These are phyloP conservation scores for Odontesthes bonariensis DNA, from an alignment of 2,113 vertebrate genomes.

Conservation along the genomic window DNA sequence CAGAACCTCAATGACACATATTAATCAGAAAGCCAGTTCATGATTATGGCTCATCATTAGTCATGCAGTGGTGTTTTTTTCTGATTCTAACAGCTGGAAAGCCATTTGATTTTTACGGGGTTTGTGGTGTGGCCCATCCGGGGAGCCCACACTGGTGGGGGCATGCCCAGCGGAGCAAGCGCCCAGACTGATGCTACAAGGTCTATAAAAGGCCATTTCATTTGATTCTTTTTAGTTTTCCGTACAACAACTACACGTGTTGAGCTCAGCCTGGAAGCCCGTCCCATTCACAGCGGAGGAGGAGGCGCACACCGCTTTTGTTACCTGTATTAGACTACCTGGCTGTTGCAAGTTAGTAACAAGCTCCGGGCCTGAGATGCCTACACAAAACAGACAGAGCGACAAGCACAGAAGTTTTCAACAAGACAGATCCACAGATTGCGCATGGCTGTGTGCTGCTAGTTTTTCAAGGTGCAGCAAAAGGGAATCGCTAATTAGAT, in stretches of 20 bases:
- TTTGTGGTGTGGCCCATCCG: conserved; percentile 68
- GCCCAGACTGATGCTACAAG: conserved; percentile 30
- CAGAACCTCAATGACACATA: conserved; percentile 18
- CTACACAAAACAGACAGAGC: conserved; percentile 50
- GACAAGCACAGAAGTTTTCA: conserved; percentile 28
- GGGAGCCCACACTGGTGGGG: conserved; percentile 54
- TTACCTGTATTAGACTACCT: conserved; percentile 83
- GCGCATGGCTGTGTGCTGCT: conserved; percentile 13
- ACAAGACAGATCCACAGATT: neutral
- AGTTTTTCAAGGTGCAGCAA: conserved; percentile 52
- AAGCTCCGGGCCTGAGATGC: conserved; percentile 69
- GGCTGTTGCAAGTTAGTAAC: conserved; percentile 65
- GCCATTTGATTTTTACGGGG: conserved; percentile 55
- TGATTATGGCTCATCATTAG: conserved; percentile 69
- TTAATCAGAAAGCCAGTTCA: conserved; percentile 49
- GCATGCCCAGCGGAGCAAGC: conserved; percentile 59
- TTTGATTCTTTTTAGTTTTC: conserved; percentile 56
- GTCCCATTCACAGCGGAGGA: conserved; percentile 75
- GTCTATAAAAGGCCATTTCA: conserved; percentile 75
- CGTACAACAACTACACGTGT: conserved; percentile 79
- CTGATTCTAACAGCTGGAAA: conserved; percentile 57
- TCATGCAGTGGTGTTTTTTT: conserved; percentile 48
- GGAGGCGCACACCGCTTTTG: conserved; percentile 75
- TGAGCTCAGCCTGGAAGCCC: conserved; percentile 68
- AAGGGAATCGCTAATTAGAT: conserved; percentile 63